phyloP scores from a whole-genome alignment of 1,140 invertebrate species.

The Cydia fagiglandana region DNA sequence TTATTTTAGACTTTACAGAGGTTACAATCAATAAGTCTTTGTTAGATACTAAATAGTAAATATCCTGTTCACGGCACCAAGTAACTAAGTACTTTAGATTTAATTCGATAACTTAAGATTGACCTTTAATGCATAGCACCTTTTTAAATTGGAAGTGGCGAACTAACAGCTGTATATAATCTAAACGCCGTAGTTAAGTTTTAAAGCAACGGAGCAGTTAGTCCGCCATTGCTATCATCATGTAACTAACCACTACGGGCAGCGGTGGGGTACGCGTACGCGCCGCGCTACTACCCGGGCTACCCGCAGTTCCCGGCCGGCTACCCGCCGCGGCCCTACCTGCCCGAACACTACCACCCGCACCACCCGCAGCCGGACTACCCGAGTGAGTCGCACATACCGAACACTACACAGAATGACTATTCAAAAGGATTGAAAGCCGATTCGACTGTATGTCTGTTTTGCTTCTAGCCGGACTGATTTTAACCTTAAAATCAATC shows the following conservation, averaged over 20 bases:
- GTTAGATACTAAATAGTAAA: background rate
- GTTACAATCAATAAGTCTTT: too few species aligned
- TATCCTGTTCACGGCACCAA: background rate
- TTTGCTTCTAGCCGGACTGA: too few species aligned
- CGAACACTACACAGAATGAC: too few species aligned
- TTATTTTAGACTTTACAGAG: too few species aligned
- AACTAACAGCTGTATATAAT: background rate
- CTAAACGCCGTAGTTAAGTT: background rate
- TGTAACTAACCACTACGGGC: conserved; percentile 12
- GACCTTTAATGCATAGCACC: background rate
- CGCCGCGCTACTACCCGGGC: conserved; percentile 60
- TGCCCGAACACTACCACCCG: conserved; percentile 47
- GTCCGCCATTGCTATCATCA: background rate
- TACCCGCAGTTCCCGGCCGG: conserved; percentile 56
- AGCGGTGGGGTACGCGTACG: conserved; percentile 54
- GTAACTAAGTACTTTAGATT: background rate
- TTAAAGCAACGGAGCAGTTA: background rate
- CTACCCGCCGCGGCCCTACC: conserved; percentile 43
- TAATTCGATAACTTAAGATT: background rate
- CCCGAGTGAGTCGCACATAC: conserved; percentile 19
- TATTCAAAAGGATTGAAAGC: too few species aligned
- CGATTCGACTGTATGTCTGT: too few species aligned
- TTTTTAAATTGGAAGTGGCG: background rate
- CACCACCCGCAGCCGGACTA: conserved; percentile 40
- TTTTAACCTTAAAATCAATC: too few species aligned